Evolutionary conservation across 2,888 invertebrate species (phyloP).

Genomic region (Hydroisotoma schaefferi): DNA sequence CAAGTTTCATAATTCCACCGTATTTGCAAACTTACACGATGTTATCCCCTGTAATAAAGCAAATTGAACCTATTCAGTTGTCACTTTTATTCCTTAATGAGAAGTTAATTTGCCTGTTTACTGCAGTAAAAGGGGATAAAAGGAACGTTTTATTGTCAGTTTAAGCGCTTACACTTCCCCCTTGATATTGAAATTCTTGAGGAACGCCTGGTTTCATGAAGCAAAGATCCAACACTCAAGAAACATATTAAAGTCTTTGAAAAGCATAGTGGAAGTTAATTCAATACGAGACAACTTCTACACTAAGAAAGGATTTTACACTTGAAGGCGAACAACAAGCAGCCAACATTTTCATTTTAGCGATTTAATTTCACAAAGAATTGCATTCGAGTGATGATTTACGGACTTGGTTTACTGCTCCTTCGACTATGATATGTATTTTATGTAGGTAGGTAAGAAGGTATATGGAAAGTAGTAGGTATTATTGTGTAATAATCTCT

Average conservation of each 20-base stretch:
- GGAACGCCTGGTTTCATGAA: no score
- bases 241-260: no score
- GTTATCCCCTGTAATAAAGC: neutral
- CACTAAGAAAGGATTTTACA: no score
- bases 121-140: neutral
- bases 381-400: constrained; percentile 1
- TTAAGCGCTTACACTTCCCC: no score
- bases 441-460: no score
- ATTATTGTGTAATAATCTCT: constrained; percentile 4
- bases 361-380: neutral
- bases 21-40: constrained; percentile 1
- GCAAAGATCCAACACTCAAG: no score
- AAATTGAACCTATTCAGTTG: neutral
- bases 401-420: neutral
- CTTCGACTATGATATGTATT: no score
- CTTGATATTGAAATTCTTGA: no score
- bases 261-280: no score
- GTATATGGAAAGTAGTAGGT: no score
- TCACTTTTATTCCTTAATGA: constrained; percentile 1
- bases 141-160: neutral
- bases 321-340: neutral
- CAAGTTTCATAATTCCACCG: neutral
- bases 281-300: no score
- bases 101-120: constrained; percentile 4
- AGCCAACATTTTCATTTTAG: neutral